A percentile compares a stretch with the other conserved stretches of the same genome.
Evolutionary conservation across 2,888 invertebrate genomes (phyloP).

Genomic region (Oeneis ivallda): DNA sequence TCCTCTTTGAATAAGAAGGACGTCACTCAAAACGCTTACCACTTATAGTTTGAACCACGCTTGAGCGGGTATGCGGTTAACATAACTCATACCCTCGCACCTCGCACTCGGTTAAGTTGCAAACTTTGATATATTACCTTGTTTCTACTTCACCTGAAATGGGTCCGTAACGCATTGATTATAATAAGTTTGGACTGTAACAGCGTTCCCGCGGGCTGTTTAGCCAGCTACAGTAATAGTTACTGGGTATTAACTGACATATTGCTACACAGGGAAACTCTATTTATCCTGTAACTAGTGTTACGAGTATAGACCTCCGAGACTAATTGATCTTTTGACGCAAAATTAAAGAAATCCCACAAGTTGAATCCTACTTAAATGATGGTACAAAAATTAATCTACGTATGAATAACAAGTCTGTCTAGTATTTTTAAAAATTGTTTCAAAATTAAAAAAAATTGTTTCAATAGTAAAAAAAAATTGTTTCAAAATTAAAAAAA

Average conservation of each 20-base stretch:
- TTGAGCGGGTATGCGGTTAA: conserved; percentile 63
- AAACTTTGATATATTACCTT: conserved; percentile 75
- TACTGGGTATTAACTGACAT: conserved; percentile 35
- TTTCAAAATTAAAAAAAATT: too few relatives aligned
- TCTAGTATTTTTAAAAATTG: too few relatives aligned
- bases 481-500: too few relatives aligned
- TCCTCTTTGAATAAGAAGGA: neutral
- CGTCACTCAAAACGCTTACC: conserved; percentile 25
- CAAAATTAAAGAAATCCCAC: too few relatives aligned
- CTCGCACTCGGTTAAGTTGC: conserved; percentile 71
- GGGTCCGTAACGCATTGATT: conserved; percentile 46
- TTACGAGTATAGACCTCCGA: too few relatives aligned
- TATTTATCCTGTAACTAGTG: neutral
- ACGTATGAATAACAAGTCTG: too few relatives aligned
- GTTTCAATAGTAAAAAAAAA: too few relatives aligned
- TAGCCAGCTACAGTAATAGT: conserved; percentile 27
- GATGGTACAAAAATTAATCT: too few relatives aligned
- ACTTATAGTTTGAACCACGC: conserved; percentile 34
- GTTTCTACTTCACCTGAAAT: conserved; percentile 62
- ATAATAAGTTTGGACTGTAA: conserved; percentile 46
- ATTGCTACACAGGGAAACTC: conserved; percentile 19
- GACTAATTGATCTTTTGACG: too few relatives aligned
- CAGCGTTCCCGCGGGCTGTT: conserved; percentile 39
- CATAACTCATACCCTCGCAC: conserved; percentile 75
- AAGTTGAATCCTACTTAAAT: too few relatives aligned